Evolutionary conservation across 2,888 invertebrate species (phyloP).

Genomic region (Leucoptera coffeella): DNA sequence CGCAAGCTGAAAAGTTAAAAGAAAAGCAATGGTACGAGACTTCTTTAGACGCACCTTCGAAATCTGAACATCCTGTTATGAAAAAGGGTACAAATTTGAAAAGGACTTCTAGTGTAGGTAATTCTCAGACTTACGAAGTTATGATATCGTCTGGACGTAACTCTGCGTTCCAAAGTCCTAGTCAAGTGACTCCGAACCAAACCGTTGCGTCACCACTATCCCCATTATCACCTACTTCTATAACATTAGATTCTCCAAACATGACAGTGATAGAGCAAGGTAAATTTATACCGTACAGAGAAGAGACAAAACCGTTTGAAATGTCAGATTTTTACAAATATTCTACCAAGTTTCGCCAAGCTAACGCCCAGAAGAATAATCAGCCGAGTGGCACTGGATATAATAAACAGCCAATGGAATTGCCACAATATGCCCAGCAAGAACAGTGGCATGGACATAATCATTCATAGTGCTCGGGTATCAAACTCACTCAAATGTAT

Average conservation of each 20-base stretch:
- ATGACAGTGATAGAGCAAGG: constrained; percentile 82
- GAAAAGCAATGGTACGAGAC: constrained; percentile 69
- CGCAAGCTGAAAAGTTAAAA: constrained; percentile 33
- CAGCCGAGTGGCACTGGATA: constrained; percentile 20
- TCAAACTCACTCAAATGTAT: no score
- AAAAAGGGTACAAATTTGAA: constrained; percentile 42
- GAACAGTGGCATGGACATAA: constrained; percentile 35
- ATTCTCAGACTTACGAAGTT: constrained; percentile 41
- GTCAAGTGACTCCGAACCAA: constrained; percentile 25
- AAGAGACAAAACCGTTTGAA: constrained; percentile 94
- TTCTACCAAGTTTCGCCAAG: constrained; percentile 84
- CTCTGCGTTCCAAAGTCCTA: constrained; percentile 36
- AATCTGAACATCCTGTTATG: constrained; percentile 19
- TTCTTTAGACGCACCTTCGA: constrained; percentile 55
- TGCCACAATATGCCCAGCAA: constrained; percentile 32
- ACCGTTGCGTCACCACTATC: constrained; percentile 26
- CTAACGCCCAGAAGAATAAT: constrained; percentile 16
- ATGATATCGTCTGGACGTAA: constrained; percentile 38
- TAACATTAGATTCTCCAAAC: constrained; percentile 71
- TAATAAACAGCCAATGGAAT: constrained; percentile 35
- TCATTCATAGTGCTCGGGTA: no score
- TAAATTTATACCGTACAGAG: constrained; percentile 85
- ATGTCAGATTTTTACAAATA: constrained; percentile 98
- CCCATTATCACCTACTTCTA: constrained; percentile 7
- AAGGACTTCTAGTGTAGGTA: constrained; percentile 50